These are phyloP conservation scores for Alitta virens DNA, from an alignment of 2,888 invertebrate species.

Conservation along the genomic window DNA sequence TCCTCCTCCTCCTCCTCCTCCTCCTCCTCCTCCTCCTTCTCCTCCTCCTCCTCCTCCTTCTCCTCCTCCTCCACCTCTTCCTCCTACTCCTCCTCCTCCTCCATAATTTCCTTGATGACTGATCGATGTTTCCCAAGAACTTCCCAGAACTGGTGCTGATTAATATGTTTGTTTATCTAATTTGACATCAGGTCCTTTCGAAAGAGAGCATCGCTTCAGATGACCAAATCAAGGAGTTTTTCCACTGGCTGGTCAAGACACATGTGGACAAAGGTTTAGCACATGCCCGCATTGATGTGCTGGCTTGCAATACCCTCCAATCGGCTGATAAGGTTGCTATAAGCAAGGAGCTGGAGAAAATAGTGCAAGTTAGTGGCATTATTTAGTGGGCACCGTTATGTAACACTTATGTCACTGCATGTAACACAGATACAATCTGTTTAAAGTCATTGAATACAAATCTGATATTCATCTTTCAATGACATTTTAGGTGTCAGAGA, in stretches of 20 bases:
- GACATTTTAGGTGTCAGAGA: too few species aligned
- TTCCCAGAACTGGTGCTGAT: background rate
- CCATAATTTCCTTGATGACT: background rate
- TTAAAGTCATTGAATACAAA: too few species aligned
- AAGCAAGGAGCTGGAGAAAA: constrained; percentile 36
- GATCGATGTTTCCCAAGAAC: background rate
- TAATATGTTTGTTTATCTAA: background rate
- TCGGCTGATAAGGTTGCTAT: constrained; percentile 37
- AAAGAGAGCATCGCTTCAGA: constrained; percentile 44
- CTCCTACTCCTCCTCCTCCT: too few species aligned
- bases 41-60: constrained; percentile 29
- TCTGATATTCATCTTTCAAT: too few species aligned
- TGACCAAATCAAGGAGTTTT: constrained; percentile 45
- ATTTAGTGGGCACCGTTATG: too few species aligned
- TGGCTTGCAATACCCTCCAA: constrained; percentile 41
- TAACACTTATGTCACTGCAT: too few species aligned
- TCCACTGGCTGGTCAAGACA: constrained; percentile 39
- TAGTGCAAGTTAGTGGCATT: constrained; percentile 38
- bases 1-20: constrained; percentile 30
- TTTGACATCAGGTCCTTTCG: constrained; percentile 44
- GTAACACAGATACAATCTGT: too few species aligned
- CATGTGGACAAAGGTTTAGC: constrained; percentile 37
- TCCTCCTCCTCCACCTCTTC: too few species aligned
- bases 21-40: constrained; percentile 26
- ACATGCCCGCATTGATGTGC: constrained; percentile 43